Percentiles rank a stretch among this genome's conserved stretches.
phyloP scores from a whole-genome alignment of 2,797 vertebrate genomes.

The Cirrhinus molitorella region DNA sequence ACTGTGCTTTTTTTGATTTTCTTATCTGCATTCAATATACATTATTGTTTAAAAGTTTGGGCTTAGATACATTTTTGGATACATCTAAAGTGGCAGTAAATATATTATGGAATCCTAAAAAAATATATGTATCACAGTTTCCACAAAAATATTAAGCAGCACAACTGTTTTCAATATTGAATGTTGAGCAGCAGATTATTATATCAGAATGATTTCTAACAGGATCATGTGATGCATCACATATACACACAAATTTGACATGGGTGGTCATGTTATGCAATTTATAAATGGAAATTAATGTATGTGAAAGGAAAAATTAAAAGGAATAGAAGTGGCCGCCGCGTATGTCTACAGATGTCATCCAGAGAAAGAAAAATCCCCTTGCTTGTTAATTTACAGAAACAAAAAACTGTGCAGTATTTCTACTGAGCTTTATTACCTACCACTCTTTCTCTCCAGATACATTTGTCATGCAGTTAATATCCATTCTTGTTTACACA shows the following conservation, averaged over 20 bases:
- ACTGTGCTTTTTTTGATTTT: not conserved
- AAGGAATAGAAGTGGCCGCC: not conserved
- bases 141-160: no score
- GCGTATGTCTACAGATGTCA: not conserved
- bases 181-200: not conserved
- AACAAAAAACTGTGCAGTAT: not conserved
- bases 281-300: not conserved
- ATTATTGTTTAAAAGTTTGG: not conserved
- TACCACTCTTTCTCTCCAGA: not conserved
- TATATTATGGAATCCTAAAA: no score
- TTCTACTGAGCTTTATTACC: not conserved
- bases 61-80: not conserved
- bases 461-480: not conserved
- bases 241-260: not conserved
- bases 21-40: slow-evolving; percentile 18
- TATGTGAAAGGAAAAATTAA: not conserved
- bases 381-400: not conserved
- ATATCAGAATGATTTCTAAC: not conserved
- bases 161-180: no score
- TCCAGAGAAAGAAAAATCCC: not conserved
- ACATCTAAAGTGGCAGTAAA: no score
- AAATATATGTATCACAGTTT: no score
- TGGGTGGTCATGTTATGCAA: not conserved
- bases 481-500: not conserved
- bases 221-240: not conserved